Evolutionary conservation across 2,888 invertebrate genomes (phyloP), one percentile per base, ranked within the genome.

Genomic region (Lordiphosa andalusiaca): DNA sequence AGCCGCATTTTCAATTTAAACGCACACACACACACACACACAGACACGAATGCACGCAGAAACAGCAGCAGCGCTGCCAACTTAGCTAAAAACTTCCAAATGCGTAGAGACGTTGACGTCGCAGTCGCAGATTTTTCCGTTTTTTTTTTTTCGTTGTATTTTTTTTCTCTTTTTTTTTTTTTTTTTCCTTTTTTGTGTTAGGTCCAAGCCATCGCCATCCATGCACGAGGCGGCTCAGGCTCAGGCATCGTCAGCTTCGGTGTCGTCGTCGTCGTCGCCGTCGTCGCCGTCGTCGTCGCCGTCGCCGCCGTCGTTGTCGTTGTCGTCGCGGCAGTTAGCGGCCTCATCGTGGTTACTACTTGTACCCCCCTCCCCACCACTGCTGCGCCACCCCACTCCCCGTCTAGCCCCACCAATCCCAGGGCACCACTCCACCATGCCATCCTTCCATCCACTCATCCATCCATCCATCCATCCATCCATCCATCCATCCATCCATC

Each of bases 1-100:
- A 66, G 75, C 69, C 72, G 62, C 69, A 69, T 65, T 80, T 76
- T 75, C 82, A 82, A 82, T 82, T 75, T 73, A 81, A 77, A 64
- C 78, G 59, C 78, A 71, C 67, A 49, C 66, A 57, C 53, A 57
- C 57, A 57, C 44, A 55, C 23, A 51, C 40, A 61, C 44, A 55
- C 35, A 39, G 33, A 48, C 25, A 46, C 49, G 55, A 54, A 36
- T 60, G 58, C 60, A 74, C 54, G 53, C 61, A 44, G 42, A 39
- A 46, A 44, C 44, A 36, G 40, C 42, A 42, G 53, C 16, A 53
- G 38, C 40, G 38, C 53, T 53, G 60, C 57, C 64, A 61, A 67
- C 59, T 54, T 69, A 69, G 69, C 73, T 69, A 69, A 72, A 69
- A 72, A 69, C 64, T 72, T 69, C 69, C 56, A 63, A 63, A 56